Evolutionary conservation across 2,888 invertebrate species (phyloP).

Genomic region (Lymantria dispar): DNA sequence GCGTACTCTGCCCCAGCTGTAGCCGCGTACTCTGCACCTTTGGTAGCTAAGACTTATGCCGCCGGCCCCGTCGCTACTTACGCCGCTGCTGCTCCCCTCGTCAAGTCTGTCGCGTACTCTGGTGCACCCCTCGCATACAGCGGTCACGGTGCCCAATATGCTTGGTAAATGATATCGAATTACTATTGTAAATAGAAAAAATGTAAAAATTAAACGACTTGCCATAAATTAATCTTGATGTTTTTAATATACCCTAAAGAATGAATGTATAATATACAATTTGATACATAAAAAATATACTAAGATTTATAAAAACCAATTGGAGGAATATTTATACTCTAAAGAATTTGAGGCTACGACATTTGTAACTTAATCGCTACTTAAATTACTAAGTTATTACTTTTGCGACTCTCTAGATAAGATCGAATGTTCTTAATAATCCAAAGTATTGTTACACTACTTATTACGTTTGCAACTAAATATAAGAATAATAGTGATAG

Average conservation of each 20-base stretch:
- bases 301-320: too few species aligned
- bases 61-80: conserved; percentile 62
- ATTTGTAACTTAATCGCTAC: too few species aligned
- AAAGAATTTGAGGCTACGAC: too few species aligned
- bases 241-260: conserved; percentile 4
- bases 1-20: conserved; percentile 56
- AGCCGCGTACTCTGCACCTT: conserved; percentile 38
- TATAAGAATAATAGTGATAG: too few species aligned
- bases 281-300: too few species aligned
- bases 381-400: too few species aligned
- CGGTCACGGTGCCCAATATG: conserved; percentile 84
- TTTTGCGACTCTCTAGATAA: too few species aligned
- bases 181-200: conserved; percentile 52
- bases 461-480: too few species aligned
- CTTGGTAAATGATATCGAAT: conserved; percentile 78
- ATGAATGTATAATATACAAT: too few species aligned
- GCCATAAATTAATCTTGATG: conserved; percentile 32
- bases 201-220: conserved; percentile 45
- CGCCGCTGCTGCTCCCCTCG: conserved; percentile 65
- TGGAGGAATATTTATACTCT: too few species aligned
- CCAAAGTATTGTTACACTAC: too few species aligned
- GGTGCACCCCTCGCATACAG: conserved; percentile 69
- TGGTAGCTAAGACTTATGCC: conserved; percentile 37
- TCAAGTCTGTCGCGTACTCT: conserved; percentile 71
- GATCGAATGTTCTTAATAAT: too few species aligned